A percentile compares a stretch with the other conserved stretches of the same genome.
Conservation (phyloP, 2,113 vertebrate species). For the Megaleporinus macrocephalus region DNA sequence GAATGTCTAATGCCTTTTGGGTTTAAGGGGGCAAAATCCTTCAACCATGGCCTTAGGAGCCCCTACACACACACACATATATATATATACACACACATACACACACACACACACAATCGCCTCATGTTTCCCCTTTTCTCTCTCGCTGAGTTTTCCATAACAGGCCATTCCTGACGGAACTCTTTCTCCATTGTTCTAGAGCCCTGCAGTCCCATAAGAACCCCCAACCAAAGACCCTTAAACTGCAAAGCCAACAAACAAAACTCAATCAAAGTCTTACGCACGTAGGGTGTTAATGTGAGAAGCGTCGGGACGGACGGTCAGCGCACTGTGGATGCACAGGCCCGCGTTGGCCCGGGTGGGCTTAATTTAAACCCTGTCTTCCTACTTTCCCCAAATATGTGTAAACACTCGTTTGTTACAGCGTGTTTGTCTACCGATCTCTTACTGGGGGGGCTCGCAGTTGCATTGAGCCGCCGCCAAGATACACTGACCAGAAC, state of each 20-base stretch:
- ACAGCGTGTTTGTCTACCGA: conserved; percentile 34
- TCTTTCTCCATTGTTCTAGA: conserved; percentile 41
- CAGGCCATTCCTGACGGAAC: conserved; percentile 18
- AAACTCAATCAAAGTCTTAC: not conserved
- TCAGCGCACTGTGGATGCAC: not conserved
- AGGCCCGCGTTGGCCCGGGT: conserved; percentile 2
- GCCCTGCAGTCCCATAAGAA: conserved; percentile 24
- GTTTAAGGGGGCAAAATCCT: conserved; percentile 40
- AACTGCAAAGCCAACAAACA: conserved; percentile 42
- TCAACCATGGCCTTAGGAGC: not conserved
- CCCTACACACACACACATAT: not conserved
- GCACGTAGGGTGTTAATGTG: not conserved
- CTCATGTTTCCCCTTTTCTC: conserved; percentile 35
- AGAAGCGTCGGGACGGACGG: conserved; percentile 10
- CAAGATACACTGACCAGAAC: conserved; percentile 12
- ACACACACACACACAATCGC: conserved; percentile 28
- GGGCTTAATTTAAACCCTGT: conserved; percentile 23
- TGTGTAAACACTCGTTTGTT: conserved; percentile 40
- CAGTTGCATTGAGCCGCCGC: conserved; percentile 29
- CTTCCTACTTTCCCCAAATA: not conserved
- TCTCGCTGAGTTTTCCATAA: not conserved
- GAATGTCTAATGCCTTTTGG: conserved; percentile 46
- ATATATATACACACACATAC: conserved; percentile 14
- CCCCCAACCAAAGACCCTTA: conserved; percentile 29
- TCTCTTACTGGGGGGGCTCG: conserved; percentile 22